phyloP scores from a whole-genome alignment of 2,113 vertebrate genomes.

The Tupaia chinensis region DNA sequence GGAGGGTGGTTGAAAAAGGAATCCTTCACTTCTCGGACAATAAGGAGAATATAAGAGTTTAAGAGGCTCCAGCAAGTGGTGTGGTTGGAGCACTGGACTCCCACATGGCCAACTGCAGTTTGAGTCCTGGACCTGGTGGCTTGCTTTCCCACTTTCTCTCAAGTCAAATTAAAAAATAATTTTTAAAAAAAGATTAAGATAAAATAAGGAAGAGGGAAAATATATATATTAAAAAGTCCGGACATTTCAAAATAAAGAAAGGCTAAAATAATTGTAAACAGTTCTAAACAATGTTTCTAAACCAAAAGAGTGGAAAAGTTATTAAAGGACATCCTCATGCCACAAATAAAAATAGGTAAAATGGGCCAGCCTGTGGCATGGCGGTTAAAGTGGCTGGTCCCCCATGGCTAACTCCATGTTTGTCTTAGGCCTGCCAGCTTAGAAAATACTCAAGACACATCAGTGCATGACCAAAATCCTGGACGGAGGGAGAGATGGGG shows the following conservation, averaged over 20 bases:
- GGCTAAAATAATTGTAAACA: neutral
- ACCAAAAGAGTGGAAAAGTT: neutral
- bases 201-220: neutral
- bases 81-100: too few relatives aligned
- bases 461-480: too few relatives aligned
- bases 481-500: too few relatives aligned
- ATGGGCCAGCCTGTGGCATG: too few relatives aligned
- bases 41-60: neutral
- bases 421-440: too few relatives aligned
- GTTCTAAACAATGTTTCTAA: neutral
- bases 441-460: too few relatives aligned
- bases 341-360: neutral
- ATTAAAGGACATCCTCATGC: neutral
- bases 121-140: too few relatives aligned
- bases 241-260: slow-evolving; percentile 12
- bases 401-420: too few relatives aligned
- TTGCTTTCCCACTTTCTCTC: too few relatives aligned
- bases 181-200: neutral
- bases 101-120: too few relatives aligned
- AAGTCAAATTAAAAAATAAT: too few relatives aligned
- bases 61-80: neutral
- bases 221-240: neutral
- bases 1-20: neutral
- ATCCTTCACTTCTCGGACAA: neutral
- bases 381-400: too few relatives aligned